Evolutionary conservation across 2,888 invertebrate genomes (phyloP).

Genomic region (Amiota minor): DNA sequence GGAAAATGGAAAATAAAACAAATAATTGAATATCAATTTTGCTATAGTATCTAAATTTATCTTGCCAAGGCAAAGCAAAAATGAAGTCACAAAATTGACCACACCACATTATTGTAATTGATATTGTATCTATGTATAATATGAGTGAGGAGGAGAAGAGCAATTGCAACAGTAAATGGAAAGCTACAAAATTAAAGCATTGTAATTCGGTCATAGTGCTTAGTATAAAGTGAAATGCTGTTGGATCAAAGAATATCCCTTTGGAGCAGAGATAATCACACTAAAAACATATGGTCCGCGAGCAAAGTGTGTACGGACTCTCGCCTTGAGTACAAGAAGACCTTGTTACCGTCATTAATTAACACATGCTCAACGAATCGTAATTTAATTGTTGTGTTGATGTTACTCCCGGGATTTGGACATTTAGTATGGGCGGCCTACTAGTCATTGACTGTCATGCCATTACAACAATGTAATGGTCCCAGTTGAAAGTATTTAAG

Average conservation of each 20-base stretch:
- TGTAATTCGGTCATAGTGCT: constrained; percentile 1
- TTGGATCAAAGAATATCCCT: constrained; percentile 63
- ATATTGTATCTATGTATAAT: too few species aligned
- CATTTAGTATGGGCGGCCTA: constrained; percentile 1
- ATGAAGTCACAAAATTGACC: not conserved
- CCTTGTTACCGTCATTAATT: constrained; percentile 66
- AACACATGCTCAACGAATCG: constrained; percentile 72
- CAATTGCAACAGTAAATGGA: too few species aligned
- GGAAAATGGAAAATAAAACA: not conserved
- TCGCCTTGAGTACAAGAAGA: constrained; percentile 42
- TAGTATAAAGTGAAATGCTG: too few species aligned
- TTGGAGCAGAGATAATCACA: constrained; percentile 60
- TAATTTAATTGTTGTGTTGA: constrained; percentile 68
- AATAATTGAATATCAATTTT: not conserved
- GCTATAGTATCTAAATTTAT: not conserved
- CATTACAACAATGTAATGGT: too few species aligned
- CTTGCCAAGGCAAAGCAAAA: not conserved
- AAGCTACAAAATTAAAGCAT: not conserved
- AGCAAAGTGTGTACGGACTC: constrained; percentile 10
- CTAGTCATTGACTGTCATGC: not conserved
- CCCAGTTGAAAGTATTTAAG: not conserved
- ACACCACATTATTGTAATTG: not conserved
- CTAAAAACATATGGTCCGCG: constrained; percentile 57
- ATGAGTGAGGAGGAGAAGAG: too few species aligned
- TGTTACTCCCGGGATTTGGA: constrained; percentile 39